A percentile compares a stretch with the other conserved stretches of the same genome.
Evolutionary conservation across 2,797 vertebrate genomes (phyloP).

Genomic region (Macropus fuliginosus): DNA sequence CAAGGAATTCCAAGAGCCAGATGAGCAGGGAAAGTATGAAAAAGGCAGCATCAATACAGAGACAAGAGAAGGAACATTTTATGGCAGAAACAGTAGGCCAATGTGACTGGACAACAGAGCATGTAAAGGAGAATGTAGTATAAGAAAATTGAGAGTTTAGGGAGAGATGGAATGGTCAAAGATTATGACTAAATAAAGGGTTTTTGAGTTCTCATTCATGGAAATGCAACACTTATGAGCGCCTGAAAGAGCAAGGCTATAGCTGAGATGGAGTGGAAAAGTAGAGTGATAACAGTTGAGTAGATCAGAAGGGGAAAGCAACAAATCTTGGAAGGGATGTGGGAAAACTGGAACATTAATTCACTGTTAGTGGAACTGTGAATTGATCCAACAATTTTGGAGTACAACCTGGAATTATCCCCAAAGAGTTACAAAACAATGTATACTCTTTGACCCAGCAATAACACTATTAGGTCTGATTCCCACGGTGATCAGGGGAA

Average conservation of each 20-base stretch:
- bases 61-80: neutral
- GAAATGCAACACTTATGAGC: neutral
- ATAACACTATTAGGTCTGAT: neutral
- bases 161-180: neutral
- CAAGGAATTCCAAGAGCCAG: neutral
- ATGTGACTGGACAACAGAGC: neutral
- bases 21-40: neutral
- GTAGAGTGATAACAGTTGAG: too few species aligned
- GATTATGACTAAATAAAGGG: neutral
- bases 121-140: neutral
- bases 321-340: too few species aligned
- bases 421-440: neutral
- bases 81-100: neutral
- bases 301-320: too few species aligned
- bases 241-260: neutral
- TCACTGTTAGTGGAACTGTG: neutral
- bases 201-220: neutral
- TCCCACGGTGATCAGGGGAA: neutral
- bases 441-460: neutral
- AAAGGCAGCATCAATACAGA: neutral
- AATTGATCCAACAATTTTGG: neutral
- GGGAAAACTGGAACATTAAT: neutral
- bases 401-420: neutral
- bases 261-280: too few species aligned
- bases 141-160: neutral